Evolutionary conservation across 2,888 invertebrate genomes (phyloP).

Genomic region (Aphidius colemani): DNA sequence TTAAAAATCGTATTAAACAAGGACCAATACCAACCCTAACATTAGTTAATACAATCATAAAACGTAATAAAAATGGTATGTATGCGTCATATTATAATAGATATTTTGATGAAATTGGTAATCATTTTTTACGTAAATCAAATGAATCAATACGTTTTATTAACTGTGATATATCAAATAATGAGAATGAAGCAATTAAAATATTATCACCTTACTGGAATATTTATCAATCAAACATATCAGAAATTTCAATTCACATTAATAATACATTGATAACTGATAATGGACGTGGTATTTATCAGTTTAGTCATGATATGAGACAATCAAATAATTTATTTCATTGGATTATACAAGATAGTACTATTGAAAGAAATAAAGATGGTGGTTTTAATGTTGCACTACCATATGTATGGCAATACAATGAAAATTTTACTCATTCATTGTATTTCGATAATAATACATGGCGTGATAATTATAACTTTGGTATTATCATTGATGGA

Average conservation of each 20-base stretch:
- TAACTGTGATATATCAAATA: conserved; percentile 80
- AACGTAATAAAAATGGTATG: conserved; percentile 80
- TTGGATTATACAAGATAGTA: conserved; percentile 86
- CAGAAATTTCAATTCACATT: conserved; percentile 88
- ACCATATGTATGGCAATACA: conserved; percentile 95
- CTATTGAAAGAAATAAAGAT: conserved; percentile 80
- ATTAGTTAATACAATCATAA: conserved; percentile 74
- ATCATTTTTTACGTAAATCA: conserved; percentile 83
- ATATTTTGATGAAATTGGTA: conserved; percentile 82
- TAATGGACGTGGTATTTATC: conserved; percentile 86
- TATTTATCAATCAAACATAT: conserved; percentile 81
- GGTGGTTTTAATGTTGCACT: conserved; percentile 88
- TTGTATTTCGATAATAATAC: conserved; percentile 85
- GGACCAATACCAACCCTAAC: conserved; percentile 80
- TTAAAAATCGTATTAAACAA: conserved; percentile 74
- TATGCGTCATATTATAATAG: conserved; percentile 87
- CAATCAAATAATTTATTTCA: conserved; percentile 97
- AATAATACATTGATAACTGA: conserved; percentile 83
- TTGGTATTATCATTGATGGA: conserved; percentile 85
- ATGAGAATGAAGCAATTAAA: conserved; percentile 79
- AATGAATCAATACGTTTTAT: conserved; percentile 85
- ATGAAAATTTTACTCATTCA: conserved; percentile 92
- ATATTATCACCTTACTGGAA: conserved; percentile 87
- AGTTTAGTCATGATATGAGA: conserved; percentile 89
- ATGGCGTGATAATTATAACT: conserved; percentile 84